These are phyloP conservation scores for Dyspetes luteomarginatus DNA, from an alignment of 2,888 invertebrate species.

Conservation along the genomic window DNA sequence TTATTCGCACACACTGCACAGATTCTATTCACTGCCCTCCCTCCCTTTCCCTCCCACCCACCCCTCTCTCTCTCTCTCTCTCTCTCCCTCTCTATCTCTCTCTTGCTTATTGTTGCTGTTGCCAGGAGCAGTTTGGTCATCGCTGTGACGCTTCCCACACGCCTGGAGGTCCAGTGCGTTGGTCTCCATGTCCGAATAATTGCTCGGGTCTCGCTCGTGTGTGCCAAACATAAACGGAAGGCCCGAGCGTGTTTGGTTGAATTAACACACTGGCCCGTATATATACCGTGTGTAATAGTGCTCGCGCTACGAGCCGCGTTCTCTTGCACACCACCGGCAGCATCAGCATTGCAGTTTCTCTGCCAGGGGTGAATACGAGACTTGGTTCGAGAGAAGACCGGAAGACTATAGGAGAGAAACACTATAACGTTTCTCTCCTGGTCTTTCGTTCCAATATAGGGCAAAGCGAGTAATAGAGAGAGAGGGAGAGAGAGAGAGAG, in stretches of 20 bases:
- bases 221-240: slow-evolving; percentile 72
- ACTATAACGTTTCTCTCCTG: no score
- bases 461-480: no score
- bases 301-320: not conserved
- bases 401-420: not conserved
- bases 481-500: no score
- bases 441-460: no score
- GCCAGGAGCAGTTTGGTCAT: not conserved
- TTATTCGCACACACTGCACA: slow-evolving; percentile 20
- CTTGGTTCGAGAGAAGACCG: not conserved
- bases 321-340: not conserved
- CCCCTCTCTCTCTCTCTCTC: slow-evolving; percentile 1
- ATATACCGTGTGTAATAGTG: not conserved
- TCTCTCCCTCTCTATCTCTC: not conserved
- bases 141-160: slow-evolving; percentile 35
- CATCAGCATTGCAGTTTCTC: no score
- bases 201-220: slow-evolving; percentile 65
- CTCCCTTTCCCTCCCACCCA: not conserved
- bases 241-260: slow-evolving; percentile 72
- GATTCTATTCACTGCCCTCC: slow-evolving; percentile 15
- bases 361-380: not conserved
- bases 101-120: not conserved
- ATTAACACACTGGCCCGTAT: slow-evolving; percentile 74
- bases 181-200: slow-evolving; percentile 71
- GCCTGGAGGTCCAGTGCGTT: not conserved